Base-by-base conservation (phyloP, 2,888 invertebrate species). In the Chalcis sispes region DNA sequence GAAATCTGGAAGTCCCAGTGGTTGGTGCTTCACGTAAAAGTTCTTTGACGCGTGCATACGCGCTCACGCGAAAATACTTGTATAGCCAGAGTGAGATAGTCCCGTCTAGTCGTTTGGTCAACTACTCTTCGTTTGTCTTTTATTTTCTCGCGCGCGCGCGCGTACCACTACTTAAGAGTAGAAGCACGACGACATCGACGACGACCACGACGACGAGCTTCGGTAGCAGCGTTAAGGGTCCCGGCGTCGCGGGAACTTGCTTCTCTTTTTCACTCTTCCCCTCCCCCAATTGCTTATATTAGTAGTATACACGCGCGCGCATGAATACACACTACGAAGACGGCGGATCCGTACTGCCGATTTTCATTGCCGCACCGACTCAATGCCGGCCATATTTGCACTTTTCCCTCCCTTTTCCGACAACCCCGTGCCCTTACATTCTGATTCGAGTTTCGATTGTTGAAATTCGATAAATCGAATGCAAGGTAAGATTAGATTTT, bases 341-440 rank as follows among this genome's bases (percentile, higher is more conserved):
- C 46, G 59, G 25, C 50, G 50, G 42, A 5, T 25, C 32, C 25
- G 48, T 13, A 67, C 32, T 61, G 29, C 59, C 79, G 79, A 78
- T 74, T 48, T 78, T 75, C 71, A 75, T 52, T 65, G 78, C 75
- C 77, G 76, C 75, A 77, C 73, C 76, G 70, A 78, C 79, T 72
- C 75, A 71, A 67, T 62, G 66, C 75, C 79, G 73, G 75, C 76
- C 76, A 72, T 77, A 72, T 77, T 76, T 62, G 72, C 76, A 36
- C 72, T 74, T 70, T 76, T 76, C 75, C 75, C 71, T 72, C 75
- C 72, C 61, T 76, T 76, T 72, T 61, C 66, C 59, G 27, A 10
- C 64, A 20, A 48, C 72, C 59, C 50, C 65, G 7, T 42, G 15
- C 20, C 29, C 0, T 25, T 3, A 40, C n/a, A n/a, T 15, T 42